Conservation (phyloP, 92 coral and sea anemone species). For the Phymanthus crucifer region DNA sequence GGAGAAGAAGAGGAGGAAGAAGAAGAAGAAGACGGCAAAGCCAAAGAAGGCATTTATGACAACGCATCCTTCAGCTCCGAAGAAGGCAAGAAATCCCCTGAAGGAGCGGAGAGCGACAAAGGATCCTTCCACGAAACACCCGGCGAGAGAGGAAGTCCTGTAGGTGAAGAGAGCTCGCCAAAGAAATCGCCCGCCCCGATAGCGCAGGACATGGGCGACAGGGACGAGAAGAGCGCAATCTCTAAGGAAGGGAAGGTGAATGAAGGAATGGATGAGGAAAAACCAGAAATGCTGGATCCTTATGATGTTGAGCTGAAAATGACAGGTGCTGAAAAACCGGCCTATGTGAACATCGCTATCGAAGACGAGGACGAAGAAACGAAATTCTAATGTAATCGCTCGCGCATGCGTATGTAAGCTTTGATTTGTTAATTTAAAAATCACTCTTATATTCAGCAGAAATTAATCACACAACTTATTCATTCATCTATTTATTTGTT, state of each 20-base stretch:
- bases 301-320: neutral
- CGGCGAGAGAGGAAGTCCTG: neutral
- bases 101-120: neutral
- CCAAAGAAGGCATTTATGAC: neutral
- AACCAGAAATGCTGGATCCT: neutral
- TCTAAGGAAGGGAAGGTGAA: neutral
- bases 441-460: too few relatives aligned
- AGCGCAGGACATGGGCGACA: neutral
- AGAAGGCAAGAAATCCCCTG: neutral
- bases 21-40: neutral
- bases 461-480: too few relatives aligned
- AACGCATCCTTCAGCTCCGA: neutral
- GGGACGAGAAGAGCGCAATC: neutral
- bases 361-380: conserved; percentile 11
- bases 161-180: neutral
- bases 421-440: too few relatives aligned
- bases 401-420: too few relatives aligned
- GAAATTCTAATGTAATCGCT: neutral
- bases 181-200: neutral
- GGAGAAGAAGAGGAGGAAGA: neutral
- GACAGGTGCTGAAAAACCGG: neutral
- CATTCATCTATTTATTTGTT: too few relatives aligned
- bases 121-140: neutral
- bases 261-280: neutral
- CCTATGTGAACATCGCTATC: neutral